These are phyloP conservation scores for Pycnomerus fuliginosus DNA, from an alignment of 2,888 invertebrate genomes.

Conservation along the genomic window DNA sequence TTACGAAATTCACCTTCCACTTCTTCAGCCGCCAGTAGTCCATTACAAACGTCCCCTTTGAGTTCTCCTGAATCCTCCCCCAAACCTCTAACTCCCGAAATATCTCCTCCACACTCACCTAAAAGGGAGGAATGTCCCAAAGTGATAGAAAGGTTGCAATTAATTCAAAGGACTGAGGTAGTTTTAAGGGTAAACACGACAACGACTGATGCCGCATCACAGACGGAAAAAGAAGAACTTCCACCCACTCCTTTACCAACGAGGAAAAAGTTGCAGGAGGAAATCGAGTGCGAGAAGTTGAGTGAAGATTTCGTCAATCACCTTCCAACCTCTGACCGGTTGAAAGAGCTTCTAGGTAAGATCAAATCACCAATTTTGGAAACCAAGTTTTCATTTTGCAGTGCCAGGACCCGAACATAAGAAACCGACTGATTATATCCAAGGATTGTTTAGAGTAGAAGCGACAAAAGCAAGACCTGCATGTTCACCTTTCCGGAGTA, in stretches of 20 bases:
- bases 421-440: slow-evolving; percentile 69
- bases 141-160: slow-evolving; percentile 56
- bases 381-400: slow-evolving; percentile 37
- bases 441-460: slow-evolving; percentile 64
- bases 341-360: slow-evolving; percentile 65
- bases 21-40: slow-evolving; percentile 34
- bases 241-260: slow-evolving; percentile 53
- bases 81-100: slow-evolving; percentile 40
- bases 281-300: slow-evolving; percentile 75
- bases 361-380: slow-evolving; percentile 10
- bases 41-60: slow-evolving; percentile 23
- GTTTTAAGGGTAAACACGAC: slow-evolving; percentile 62
- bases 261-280: slow-evolving; percentile 68
- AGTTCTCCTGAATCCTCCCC: slow-evolving; percentile 42
- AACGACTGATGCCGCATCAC: slow-evolving; percentile 60
- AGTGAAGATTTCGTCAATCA: slow-evolving; percentile 64
- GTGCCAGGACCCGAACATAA: slow-evolving; percentile 67
- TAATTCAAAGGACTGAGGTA: slow-evolving; percentile 65
- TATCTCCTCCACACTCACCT: slow-evolving; percentile 42
- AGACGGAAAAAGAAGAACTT: slow-evolving; percentile 50
- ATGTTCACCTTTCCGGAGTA: slow-evolving; percentile 50
- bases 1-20: slow-evolving; percentile 39
- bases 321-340: slow-evolving; percentile 63
- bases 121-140: slow-evolving; percentile 39
- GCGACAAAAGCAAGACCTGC: slow-evolving; percentile 55